Evolutionary conservation across 2,888 invertebrate genomes (phyloP).

Genomic region (Stegana nigrithorax): DNA sequence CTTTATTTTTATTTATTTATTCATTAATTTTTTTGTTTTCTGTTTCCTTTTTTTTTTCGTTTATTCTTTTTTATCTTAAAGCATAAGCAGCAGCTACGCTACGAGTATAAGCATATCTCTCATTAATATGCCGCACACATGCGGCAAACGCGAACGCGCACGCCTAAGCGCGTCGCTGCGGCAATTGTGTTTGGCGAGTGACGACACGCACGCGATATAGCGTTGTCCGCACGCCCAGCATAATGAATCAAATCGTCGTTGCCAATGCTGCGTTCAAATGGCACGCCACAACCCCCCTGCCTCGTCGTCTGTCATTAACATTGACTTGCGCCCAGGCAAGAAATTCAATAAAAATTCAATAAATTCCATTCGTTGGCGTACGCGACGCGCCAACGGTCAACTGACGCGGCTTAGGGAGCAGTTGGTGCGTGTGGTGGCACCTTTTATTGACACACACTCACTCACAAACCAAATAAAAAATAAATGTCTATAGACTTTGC

Average conservation of each 20-base stretch:
- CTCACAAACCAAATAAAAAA: too few species aligned
- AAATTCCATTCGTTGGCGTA: slow-evolving; percentile 41
- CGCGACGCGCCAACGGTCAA: neutral
- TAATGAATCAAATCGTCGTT: neutral
- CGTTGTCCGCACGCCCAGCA: neutral
- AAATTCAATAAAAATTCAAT: slow-evolving; percentile 63
- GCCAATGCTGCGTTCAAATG: neutral
- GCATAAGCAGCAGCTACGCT: too few species aligned
- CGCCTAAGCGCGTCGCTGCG: neutral
- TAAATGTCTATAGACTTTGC: too few species aligned
- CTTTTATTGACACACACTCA: too few species aligned
- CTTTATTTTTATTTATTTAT: too few species aligned
- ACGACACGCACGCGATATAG: neutral
- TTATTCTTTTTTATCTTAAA: too few species aligned
- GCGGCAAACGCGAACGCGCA: neutral
- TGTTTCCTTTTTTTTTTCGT: too few species aligned
- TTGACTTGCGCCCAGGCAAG: slow-evolving; percentile 22
- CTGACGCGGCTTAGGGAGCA: neutral
- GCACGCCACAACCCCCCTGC: neutral
- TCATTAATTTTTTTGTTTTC: too few species aligned
- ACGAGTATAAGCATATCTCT: neutral
- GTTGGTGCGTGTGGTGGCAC: neutral
- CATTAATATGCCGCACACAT: slow-evolving; percentile 11
- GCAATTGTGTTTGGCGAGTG: neutral
- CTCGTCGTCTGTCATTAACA: neutral